Conservation (phyloP, 1,140 invertebrate genomes). For the Formica selysi region DNA sequence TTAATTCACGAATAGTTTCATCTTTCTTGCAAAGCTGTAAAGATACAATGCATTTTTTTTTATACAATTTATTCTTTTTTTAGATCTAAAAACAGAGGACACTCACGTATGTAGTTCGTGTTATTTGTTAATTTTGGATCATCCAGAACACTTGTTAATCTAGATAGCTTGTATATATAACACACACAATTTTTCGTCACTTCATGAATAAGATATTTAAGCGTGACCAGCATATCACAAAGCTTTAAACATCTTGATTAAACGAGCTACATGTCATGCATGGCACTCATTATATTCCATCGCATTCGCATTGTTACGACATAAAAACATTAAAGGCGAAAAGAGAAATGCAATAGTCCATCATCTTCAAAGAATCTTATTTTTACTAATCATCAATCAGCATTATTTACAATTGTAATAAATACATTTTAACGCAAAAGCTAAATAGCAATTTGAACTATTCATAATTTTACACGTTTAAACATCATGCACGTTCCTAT, state of each 20-base stretch:
- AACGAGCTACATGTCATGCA: slow-evolving; percentile 32
- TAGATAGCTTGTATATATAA: slow-evolving; percentile 6
- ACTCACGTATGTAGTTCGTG: slow-evolving; percentile 34
- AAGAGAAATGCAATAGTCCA: not conserved
- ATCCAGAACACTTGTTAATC: slow-evolving; percentile 40
- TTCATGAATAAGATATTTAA: not conserved
- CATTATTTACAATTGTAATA: slow-evolving; percentile 55
- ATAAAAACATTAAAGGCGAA: slow-evolving; percentile 32
- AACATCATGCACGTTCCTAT: slow-evolving; percentile 85
- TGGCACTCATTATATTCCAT: slow-evolving; percentile 5
- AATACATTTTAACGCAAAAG: slow-evolving; percentile 40
- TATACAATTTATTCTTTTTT: not conserved
- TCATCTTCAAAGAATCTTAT: slow-evolving; percentile 17
- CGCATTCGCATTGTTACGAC: slow-evolving; percentile 9
- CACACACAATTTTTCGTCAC: not conserved
- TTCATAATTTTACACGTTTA: slow-evolving; percentile 74
- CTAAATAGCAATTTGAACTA: slow-evolving; percentile 48
- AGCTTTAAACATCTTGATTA: slow-evolving; percentile 21
- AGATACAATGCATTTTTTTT: not conserved
- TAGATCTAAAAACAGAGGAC: slow-evolving; percentile 6
- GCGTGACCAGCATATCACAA: not conserved
- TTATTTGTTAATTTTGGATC: slow-evolving; percentile 51
- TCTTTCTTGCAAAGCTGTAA: slow-evolving; percentile 73
- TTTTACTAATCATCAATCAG: slow-evolving; percentile 57
- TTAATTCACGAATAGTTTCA: slow-evolving; percentile 78